These are phyloP conservation scores for Apistogramma diplotaenia DNA, from an alignment of 2,113 vertebrate species.

Conservation along the genomic window DNA sequence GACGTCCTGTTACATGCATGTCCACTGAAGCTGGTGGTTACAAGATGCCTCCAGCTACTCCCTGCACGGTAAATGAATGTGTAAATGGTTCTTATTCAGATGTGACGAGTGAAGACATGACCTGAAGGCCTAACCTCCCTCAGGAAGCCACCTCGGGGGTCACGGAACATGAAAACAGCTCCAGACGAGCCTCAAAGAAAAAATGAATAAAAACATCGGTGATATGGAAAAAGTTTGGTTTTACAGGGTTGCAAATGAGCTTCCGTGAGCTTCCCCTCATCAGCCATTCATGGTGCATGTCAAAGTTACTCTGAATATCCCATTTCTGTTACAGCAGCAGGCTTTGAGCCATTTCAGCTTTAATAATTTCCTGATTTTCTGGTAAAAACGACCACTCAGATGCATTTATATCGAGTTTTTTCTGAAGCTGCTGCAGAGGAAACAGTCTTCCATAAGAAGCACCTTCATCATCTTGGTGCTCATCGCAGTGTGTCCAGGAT, in stretches of 20 bases:
- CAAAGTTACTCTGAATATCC: neutral
- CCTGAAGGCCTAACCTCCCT: no score
- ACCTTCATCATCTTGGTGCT: no score
- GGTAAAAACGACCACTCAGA: neutral
- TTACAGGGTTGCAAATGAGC: neutral
- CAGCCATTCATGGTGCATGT: neutral
- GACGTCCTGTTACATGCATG: neutral
- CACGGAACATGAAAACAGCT: neutral
- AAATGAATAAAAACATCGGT: no score
- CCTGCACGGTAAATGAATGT: neutral
- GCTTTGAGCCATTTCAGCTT: no score
- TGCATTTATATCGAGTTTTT: no score
- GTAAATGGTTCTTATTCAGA: neutral
- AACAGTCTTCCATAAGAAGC: neutral
- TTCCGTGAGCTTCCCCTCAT: neutral
- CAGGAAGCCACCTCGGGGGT: neutral
- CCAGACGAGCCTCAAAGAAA: neutral
- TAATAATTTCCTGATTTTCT: neutral
- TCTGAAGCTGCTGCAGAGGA: neutral
- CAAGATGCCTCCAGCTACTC: neutral
- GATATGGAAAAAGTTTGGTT: neutral
- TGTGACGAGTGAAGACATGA: neutral
- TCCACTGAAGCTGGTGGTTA: neutral
- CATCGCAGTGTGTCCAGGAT: no score
- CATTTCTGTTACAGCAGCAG: neutral